These are phyloP conservation scores for Anhinga rufa DNA, from an alignment of 2,113 vertebrate species.

Conservation along the genomic window DNA sequence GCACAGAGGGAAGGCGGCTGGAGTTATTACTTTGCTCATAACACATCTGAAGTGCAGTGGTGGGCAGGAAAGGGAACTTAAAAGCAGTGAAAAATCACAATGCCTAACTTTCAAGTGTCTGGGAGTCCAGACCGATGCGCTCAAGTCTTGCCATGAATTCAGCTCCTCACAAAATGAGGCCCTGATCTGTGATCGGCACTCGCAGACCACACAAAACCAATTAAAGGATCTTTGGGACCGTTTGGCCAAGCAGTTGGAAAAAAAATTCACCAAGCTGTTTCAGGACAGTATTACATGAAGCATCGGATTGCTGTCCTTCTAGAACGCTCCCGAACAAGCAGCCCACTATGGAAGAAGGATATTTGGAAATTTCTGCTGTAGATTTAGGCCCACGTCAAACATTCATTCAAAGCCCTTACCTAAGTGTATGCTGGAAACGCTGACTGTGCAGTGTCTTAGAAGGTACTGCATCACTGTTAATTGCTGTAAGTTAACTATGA, in stretches of 20 bases:
- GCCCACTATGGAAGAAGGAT: background rate
- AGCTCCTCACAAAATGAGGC: background rate
- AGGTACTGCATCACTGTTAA: background rate
- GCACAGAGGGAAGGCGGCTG: fast-evolving
- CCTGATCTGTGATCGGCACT: background rate
- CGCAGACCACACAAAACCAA: fast-evolving
- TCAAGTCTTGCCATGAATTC: background rate
- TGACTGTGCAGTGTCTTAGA: background rate
- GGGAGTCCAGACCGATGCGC: fast-evolving
- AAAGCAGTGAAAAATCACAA: background rate
- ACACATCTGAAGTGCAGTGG: background rate
- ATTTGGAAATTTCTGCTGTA: background rate
- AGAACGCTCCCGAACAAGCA: background rate
- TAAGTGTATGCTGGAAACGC: background rate
- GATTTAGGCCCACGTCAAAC: background rate
- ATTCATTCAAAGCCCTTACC: background rate
- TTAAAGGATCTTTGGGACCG: background rate
- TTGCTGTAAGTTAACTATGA: background rate
- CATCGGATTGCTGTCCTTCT: background rate
- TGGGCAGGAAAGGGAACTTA: background rate
- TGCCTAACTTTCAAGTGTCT: background rate
- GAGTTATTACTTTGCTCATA: background rate
- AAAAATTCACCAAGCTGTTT: background rate
- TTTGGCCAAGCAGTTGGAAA: background rate
- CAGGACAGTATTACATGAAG: background rate